Conservation (phyloP, 2,797 vertebrate genomes). For the Rhabdomys pumilio region DNA sequence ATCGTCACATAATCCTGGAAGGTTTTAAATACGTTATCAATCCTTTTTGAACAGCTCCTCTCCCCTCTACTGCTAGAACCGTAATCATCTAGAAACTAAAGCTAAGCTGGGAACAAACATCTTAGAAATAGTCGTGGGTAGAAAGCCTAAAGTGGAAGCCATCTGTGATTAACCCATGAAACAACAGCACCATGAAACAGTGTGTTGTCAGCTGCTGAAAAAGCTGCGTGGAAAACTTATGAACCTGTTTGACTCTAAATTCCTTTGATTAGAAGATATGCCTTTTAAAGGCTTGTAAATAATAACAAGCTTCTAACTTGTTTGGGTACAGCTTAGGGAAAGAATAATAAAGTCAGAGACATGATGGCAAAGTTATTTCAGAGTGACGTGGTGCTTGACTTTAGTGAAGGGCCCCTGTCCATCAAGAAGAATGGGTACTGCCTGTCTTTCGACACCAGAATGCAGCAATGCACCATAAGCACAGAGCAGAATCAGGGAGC, state of each 20-base stretch:
- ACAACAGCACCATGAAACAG: neutral
- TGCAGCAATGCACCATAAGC: neutral
- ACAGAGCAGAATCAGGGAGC: neutral
- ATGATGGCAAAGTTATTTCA: neutral
- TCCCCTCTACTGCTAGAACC: neutral
- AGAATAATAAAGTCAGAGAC: slow-evolving; percentile 15
- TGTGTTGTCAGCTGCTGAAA: neutral
- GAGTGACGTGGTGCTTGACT: neutral
- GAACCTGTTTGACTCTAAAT: neutral
- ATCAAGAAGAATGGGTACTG: neutral
- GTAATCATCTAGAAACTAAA: slow-evolving; percentile 59
- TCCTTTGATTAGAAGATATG: neutral
- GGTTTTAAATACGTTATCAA: slow-evolving; percentile 60
- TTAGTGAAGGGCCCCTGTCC: neutral
- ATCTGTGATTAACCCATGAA: neutral
- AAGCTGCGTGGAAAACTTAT: neutral
- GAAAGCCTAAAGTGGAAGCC: neutral
- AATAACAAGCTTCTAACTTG: neutral
- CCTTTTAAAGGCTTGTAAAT: neutral
- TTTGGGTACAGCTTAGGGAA: neutral
- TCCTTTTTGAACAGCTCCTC: slow-evolving; percentile 35
- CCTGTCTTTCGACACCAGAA: neutral
- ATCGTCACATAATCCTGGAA: slow-evolving; percentile 57
- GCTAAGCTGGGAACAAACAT: neutral
- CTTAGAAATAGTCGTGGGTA: slow-evolving; percentile 7